Evolutionary conservation across 2,888 invertebrate species (phyloP).

Genomic region (Tetramorium bicarinatum): DNA sequence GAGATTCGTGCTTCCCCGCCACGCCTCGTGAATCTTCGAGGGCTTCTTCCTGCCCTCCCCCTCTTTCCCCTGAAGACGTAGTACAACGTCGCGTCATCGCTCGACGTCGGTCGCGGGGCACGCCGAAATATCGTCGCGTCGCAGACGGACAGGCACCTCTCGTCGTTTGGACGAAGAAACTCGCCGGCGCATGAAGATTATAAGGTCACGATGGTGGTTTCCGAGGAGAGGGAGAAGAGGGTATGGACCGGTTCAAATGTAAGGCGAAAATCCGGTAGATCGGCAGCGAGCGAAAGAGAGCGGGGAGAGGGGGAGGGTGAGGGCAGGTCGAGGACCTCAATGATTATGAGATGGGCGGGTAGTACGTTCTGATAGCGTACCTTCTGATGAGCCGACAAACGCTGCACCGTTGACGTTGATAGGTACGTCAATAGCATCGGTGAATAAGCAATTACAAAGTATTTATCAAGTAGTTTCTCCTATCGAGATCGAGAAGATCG

Average conservation of each 20-base stretch:
- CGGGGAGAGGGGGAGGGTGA: constrained; percentile 25
- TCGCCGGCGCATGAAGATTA: background rate
- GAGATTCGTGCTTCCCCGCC: constrained; percentile 62
- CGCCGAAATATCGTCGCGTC: constrained; percentile 34
- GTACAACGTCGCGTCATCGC: constrained; percentile 57
- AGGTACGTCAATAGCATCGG: constrained; percentile 8
- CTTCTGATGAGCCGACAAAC: constrained; percentile 10
- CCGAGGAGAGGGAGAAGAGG: constrained; percentile 4
- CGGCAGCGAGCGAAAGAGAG: constrained; percentile 23
- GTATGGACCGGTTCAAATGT: constrained; percentile 2
- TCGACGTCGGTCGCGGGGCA: constrained; percentile 52
- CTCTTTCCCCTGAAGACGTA: constrained; percentile 36
- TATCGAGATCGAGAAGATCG: background rate
- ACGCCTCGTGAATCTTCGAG: constrained; percentile 65
- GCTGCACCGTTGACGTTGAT: background rate
- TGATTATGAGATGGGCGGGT: constrained; percentile 64
- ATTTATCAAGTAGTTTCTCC: background rate
- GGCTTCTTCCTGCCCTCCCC: background rate
- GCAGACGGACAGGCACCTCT: constrained; percentile 13
- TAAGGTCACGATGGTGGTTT: background rate
- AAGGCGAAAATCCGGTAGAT: constrained; percentile 10
- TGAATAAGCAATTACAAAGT: background rate
- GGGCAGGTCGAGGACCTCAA: constrained; percentile 75
- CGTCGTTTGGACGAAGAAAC: background rate
- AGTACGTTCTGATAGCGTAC: constrained; percentile 61